A percentile compares a stretch with the other conserved stretches of the same genome.
Evolutionary conservation across 2,888 invertebrate genomes (phyloP).

Genomic region (Unio delphinus): DNA sequence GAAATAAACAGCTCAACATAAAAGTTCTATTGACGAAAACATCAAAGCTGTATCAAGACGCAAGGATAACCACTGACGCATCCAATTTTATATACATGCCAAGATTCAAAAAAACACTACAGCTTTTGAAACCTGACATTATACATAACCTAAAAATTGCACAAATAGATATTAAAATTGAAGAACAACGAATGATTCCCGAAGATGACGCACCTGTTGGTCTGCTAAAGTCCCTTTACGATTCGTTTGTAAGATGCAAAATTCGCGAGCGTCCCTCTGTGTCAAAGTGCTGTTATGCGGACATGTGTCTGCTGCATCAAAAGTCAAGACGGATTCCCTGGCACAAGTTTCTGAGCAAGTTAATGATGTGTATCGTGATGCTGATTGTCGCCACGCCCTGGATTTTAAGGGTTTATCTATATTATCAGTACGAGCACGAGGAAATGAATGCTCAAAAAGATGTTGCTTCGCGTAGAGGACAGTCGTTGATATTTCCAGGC

Average conservation of each 20-base stretch:
- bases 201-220: slow-evolving; percentile 50
- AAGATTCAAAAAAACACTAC: slow-evolving; percentile 20
- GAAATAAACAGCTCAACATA: background rate
- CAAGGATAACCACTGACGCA: slow-evolving; percentile 8
- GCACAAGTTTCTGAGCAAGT: slow-evolving; percentile 38
- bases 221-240: slow-evolving; percentile 43
- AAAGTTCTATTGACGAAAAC: slow-evolving; percentile 14
- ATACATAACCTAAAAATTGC: slow-evolving; percentile 25
- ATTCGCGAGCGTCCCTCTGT: slow-evolving; percentile 51
- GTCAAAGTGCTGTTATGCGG: slow-evolving; percentile 44
- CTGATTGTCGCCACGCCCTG: slow-evolving; percentile 49
- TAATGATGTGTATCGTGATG: slow-evolving; percentile 43
- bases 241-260: slow-evolving; percentile 55
- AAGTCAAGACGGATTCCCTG: slow-evolving; percentile 30
- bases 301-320: slow-evolving; percentile 26
- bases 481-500: slow-evolving; percentile 43
- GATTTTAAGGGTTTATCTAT: slow-evolving; percentile 51
- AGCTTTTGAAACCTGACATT: slow-evolving; percentile 15
- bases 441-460: slow-evolving; percentile 40
- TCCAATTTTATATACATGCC: slow-evolving; percentile 17
- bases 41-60: slow-evolving; percentile 10
- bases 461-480: slow-evolving; percentile 20
- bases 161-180: slow-evolving; percentile 42
- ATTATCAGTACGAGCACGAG: slow-evolving; percentile 51
- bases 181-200: slow-evolving; percentile 41